Evolutionary conservation across 2,888 invertebrate species (phyloP).

Genomic region (Chironomus riparius): DNA sequence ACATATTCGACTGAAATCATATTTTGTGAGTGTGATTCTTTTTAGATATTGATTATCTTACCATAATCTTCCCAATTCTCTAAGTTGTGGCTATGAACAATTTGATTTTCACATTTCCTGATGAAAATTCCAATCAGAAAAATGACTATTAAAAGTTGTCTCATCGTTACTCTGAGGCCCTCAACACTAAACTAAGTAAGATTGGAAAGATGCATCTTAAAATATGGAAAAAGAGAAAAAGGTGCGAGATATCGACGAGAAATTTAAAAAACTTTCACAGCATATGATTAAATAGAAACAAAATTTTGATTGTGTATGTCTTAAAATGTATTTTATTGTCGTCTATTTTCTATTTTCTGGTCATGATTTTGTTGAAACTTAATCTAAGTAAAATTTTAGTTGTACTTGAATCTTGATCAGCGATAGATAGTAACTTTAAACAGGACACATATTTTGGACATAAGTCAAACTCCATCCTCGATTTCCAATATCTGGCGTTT

Average conservation of each 20-base stretch:
- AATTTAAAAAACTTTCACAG: neutral
- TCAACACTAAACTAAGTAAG: neutral
- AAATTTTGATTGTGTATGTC: no score
- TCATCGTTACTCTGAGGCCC: neutral
- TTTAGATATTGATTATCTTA: neutral
- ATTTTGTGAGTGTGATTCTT: neutral
- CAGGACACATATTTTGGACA: constrained; percentile 55
- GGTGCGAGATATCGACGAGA: neutral
- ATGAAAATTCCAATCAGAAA: neutral
- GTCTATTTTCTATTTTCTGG: no score
- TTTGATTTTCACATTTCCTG: neutral
- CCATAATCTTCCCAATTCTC: neutral
- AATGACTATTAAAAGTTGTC: neutral
- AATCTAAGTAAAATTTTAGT: neutral
- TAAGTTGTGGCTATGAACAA: neutral
- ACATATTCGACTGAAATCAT: constrained; percentile 53
- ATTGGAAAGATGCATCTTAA: neutral
- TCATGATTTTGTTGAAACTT: neutral
- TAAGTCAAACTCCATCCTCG: constrained; percentile 65
- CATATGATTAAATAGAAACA: neutral
- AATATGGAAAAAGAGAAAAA: neutral
- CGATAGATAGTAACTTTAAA: constrained; percentile 28
- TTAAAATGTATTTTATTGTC: no score
- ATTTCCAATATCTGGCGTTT: constrained; percentile 59
- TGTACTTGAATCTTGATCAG: neutral